Evolutionary conservation across 2,888 invertebrate genomes (phyloP).

Genomic region (Sphaerophoria taeniata): DNA sequence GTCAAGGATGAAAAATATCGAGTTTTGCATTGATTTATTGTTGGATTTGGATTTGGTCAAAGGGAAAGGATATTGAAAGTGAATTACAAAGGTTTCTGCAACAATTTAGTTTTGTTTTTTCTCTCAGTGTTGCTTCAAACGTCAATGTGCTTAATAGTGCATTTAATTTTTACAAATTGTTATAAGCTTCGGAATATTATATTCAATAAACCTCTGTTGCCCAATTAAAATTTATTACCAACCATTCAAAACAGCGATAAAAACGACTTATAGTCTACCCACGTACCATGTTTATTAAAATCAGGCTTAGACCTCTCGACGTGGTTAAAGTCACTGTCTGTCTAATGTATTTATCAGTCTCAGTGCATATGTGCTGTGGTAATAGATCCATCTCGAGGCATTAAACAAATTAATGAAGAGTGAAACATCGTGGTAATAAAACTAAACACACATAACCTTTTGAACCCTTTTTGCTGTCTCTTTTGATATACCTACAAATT

Average conservation of each 20-base stretch:
- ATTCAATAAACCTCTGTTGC: conserved; percentile 5
- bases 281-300: background rate
- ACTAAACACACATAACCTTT: conserved; percentile 13
- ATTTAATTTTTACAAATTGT: background rate
- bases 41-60: conserved; percentile 21
- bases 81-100: too few relatives aligned
- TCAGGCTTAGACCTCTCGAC: background rate
- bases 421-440: conserved; percentile 32
- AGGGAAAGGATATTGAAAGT: too few relatives aligned
- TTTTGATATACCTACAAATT: conserved; percentile 18
- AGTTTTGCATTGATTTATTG: conserved; percentile 45
- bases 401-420: conserved; percentile 32
- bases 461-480: conserved; percentile 20
- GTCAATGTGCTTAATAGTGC: background rate
- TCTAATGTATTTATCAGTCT: conserved; percentile 3
- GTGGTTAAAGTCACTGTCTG: background rate
- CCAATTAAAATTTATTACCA: conserved; percentile 8
- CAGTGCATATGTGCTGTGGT: background rate
- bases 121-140: too few relatives aligned
- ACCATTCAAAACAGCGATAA: conserved; percentile 2
- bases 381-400: conserved; percentile 31
- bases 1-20: conserved; percentile 39
- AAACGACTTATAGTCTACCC: background rate
- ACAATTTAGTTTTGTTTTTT: too few relatives aligned
- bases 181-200: background rate